Evolutionary conservation across 2,888 invertebrate genomes (phyloP).

Genomic region (Rhopalosiphum nymphaeae): DNA sequence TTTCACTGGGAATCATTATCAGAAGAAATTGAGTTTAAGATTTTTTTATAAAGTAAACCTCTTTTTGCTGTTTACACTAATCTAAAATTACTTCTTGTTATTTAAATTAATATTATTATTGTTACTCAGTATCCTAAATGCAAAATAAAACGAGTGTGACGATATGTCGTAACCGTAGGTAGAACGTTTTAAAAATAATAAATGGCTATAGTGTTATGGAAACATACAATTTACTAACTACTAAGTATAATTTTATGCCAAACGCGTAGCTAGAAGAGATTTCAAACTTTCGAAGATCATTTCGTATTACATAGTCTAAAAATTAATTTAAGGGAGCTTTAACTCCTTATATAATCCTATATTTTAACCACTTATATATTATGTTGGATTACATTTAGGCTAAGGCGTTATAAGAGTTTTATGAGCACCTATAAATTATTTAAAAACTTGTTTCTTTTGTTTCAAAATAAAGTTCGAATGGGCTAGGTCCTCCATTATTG

Average conservation of each 20-base stretch:
- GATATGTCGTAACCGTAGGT: not conserved
- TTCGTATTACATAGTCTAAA: not conserved
- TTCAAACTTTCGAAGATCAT: not conserved
- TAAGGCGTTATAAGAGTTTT: not conserved
- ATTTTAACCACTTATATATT: not conserved
- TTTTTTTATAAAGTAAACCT: not conserved
- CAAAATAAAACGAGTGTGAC: not conserved
- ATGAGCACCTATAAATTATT: not conserved
- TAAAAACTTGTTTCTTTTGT: not conserved
- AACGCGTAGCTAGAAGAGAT: not conserved
- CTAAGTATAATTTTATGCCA: not conserved
- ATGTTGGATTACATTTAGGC: not conserved
- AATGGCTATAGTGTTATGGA: not conserved
- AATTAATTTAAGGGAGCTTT: not conserved
- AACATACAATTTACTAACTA: not conserved
- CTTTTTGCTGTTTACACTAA: not conserved
- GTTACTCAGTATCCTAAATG: not conserved
- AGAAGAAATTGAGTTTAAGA: not conserved
- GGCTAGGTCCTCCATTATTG: not conserved
- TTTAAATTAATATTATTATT: not conserved
- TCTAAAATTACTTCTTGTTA: not conserved
- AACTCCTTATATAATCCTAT: not conserved
- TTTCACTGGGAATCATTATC: not conserved
- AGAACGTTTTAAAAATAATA: not conserved
- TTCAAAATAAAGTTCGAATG: not conserved